Base-by-base conservation (phyloP, 1,140 invertebrate species). In the Rhynchophorus ferrugineus region DNA sequence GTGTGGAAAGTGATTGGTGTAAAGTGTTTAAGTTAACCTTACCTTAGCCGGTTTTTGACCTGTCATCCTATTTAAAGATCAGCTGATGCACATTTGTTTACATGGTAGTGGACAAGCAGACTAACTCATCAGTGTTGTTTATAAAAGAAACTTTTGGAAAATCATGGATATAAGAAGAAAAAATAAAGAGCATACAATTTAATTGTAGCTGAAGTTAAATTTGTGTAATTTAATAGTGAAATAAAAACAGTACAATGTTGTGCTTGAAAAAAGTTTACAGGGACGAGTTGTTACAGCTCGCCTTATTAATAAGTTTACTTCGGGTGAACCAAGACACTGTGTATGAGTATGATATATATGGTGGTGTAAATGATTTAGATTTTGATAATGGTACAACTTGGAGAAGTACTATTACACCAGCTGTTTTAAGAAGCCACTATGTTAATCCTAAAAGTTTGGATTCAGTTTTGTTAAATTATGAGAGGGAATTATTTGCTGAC, bases 251-350 rank as follows among this genome's bases (percentile, higher is more conserved):
- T 41, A 62, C 58, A 50, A 85, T 88, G 83, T 71, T 85, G 63
- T 79, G 78, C 47, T 65, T 85, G 53, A 89, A 87, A 68, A 89
- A 89, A 68, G 66, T 85, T 3, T 84, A 84, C 56, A 75, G 81
- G 13, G 85, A 90, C 63, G 87, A 89, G 70, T 71, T 91, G 41
- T 70, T 91, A 13, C 83, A 88, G 58, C 71, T 91, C 3, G 85
- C 87, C 3, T 69, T 91, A 47, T 71, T 90, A 14, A 72, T 91
- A 13, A 89, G 86, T 62, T 72, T 90, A 3, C 68, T 91, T 9
- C 76, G 86, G 58, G 80, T 84, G 0, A 83, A 89, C 64, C 78
- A 84, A 0, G 80, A 84, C 35, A 78, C 78, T 8, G 80, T 83
- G 59, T 66, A 84, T 18, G 78, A 78, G n/a, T 63, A 75, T 44